These are phyloP conservation scores for Arctocebus calabarensis DNA, from an alignment of 2,797 vertebrate species.

Conservation along the genomic window DNA sequence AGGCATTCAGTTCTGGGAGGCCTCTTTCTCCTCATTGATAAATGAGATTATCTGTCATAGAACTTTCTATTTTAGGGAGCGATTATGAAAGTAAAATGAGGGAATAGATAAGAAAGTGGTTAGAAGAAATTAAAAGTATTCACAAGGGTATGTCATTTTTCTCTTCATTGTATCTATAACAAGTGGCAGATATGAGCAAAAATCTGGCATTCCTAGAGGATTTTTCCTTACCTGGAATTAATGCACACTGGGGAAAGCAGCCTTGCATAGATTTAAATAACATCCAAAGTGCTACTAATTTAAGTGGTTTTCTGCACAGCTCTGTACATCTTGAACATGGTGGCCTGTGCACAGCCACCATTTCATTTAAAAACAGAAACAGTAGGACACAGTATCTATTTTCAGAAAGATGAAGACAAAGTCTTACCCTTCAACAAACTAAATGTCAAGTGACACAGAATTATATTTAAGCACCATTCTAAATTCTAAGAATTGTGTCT, in stretches of 20 bases:
- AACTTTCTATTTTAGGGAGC: background rate
- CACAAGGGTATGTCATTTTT: background rate
- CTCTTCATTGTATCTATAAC: background rate
- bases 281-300: background rate
- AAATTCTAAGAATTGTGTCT: constrained; percentile 78
- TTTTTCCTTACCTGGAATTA: constrained; percentile 36
- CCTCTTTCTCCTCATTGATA: background rate
- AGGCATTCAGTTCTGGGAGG: background rate
- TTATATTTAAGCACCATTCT: constrained; percentile 70
- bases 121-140: constrained; percentile 16
- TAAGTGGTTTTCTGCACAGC: background rate
- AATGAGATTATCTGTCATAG: background rate
- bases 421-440: constrained; percentile 71
- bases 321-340: background rate
- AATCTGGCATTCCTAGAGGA: background rate
- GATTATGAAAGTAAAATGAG: constrained; percentile 8
- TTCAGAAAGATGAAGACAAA: constrained; percentile 66
- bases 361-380: constrained; percentile 68
- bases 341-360: constrained; percentile 12
- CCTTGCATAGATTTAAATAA: constrained; percentile 14
- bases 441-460: constrained; percentile 77
- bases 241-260: background rate
- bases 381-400: constrained; percentile 57
- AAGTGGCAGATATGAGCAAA: background rate
- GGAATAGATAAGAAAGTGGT: constrained; percentile 14